phyloP scores from a whole-genome alignment of 2,797 vertebrate genomes.

The Decapterus maruadsi region DNA sequence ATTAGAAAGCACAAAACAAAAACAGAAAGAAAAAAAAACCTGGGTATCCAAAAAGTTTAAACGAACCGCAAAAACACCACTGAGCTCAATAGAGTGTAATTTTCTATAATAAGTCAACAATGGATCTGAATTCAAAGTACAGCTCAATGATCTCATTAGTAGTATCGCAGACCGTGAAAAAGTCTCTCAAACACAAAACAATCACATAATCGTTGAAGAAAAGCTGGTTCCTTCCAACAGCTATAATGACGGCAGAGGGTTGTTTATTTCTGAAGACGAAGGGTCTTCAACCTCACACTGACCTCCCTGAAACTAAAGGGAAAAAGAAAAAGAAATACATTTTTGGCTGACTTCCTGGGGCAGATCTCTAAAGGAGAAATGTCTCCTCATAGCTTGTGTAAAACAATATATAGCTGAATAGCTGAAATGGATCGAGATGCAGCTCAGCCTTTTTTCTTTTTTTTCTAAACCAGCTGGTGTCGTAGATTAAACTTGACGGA shows the following conservation, averaged over 20 bases:
- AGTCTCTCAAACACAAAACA: neutral
- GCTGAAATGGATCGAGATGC: neutral
- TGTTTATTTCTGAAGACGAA: neutral
- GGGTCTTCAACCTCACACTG: neutral
- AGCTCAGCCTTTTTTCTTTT: neutral
- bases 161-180: constrained; percentile 28
- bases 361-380: neutral
- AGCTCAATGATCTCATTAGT: constrained; percentile 39
- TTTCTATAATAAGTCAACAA: constrained; percentile 36
- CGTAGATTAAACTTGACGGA: neutral
- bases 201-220: neutral
- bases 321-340: neutral
- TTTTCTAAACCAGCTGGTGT: too few relatives aligned
- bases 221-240: neutral
- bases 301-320: neutral
- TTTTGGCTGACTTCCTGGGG: too few relatives aligned
- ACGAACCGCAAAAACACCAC: constrained; percentile 38
- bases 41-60: constrained; percentile 45
- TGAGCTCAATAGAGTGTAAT: constrained; percentile 37
- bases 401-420: neutral
- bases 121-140: constrained; percentile 23
- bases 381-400: neutral
- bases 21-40: constrained; percentile 32
- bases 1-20: constrained; percentile 61
- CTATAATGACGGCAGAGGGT: neutral